phyloP scores from a whole-genome alignment of 2,797 vertebrate genomes.

The Tolypeutes matacus region DNA sequence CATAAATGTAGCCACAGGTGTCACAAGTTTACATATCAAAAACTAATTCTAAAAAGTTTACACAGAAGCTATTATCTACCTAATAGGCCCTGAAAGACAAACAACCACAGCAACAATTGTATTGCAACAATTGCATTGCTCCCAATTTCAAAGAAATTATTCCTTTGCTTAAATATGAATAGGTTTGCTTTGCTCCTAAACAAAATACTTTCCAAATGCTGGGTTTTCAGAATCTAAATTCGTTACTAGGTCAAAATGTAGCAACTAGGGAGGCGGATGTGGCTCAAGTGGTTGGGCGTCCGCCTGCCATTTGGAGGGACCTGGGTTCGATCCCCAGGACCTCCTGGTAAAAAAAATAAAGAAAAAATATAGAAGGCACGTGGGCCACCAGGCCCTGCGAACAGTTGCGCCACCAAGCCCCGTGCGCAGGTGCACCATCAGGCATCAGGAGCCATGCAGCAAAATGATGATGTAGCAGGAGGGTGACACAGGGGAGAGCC shows the following conservation, averaged over 20 bases:
- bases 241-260: slow-evolving; percentile 36
- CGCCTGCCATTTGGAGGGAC: too few species aligned
- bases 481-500: too few species aligned
- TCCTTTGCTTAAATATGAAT: neutral
- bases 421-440: too few species aligned
- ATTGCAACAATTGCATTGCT: neutral
- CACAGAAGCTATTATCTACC: neutral
- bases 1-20: slow-evolving; percentile 5
- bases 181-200: slow-evolving; percentile 44
- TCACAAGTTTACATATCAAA: slow-evolving; percentile 64
- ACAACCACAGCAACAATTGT: neutral
- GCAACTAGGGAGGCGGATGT: too few species aligned
- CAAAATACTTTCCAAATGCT: neutral
- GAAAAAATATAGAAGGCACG: too few species aligned
- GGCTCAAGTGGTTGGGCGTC: too few species aligned
- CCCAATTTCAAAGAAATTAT: slow-evolving; percentile 11
- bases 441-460: too few species aligned
- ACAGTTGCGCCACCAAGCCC: too few species aligned
- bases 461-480: too few species aligned
- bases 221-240: slow-evolving; percentile 37
- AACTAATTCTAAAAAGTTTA: slow-evolving; percentile 21
- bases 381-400: too few species aligned
- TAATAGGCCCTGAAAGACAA: slow-evolving; percentile 20
- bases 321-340: too few species aligned
- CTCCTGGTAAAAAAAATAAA: too few species aligned